These are phyloP conservation scores for Cryptotis parvus DNA, from an alignment of 2,113 vertebrate species.

Conservation along the genomic window DNA sequence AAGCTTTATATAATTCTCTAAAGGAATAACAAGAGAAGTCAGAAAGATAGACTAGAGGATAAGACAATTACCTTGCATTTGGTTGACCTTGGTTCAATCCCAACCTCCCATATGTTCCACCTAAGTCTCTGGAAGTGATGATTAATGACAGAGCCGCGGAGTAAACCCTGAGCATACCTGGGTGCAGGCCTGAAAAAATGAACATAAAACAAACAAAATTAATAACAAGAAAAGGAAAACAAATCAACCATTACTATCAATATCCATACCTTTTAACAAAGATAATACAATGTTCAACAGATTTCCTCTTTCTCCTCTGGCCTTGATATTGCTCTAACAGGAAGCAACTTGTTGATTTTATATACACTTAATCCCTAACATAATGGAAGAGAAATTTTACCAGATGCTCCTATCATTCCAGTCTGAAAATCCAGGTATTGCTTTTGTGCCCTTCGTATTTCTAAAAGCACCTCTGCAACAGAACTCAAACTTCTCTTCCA, in stretches of 20 bases:
- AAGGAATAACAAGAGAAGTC: no score
- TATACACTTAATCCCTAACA: background rate
- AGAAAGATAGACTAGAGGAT: no score
- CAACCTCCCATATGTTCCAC: no score
- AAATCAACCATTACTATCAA: background rate
- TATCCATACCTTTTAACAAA: background rate
- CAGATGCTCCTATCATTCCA: background rate
- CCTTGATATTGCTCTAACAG: background rate
- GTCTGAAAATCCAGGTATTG: background rate
- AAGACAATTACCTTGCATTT: no score
- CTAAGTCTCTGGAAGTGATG: no score
- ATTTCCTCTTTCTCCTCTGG: background rate
- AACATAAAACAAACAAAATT: background rate
- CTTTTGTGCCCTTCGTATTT: background rate
- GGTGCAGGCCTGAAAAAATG: no score
- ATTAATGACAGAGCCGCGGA: no score
- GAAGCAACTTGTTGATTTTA: background rate
- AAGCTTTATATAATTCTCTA: background rate
- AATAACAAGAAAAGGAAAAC: conserved; percentile 32
- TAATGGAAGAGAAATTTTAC: background rate
- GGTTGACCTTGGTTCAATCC: no score
- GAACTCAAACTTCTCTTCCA: background rate
- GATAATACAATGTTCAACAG: background rate
- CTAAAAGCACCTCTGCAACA: background rate
- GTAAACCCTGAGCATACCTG: no score